phyloP scores from a whole-genome alignment of 2,113 vertebrate genomes.

The Campylorhamphus procurvoides region DNA sequence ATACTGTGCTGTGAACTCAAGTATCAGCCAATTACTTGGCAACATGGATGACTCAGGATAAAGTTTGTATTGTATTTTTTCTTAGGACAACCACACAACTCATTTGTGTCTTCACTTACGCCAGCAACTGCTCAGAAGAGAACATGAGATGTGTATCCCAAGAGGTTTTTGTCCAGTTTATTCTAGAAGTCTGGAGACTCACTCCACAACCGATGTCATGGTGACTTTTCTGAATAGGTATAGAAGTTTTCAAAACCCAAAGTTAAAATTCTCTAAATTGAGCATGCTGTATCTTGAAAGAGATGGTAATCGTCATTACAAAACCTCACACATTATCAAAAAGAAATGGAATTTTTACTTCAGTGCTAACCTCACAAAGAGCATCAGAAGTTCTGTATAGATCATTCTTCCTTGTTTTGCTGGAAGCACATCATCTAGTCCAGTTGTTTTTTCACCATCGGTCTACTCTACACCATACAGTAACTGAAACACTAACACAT shows the following conservation, averaged over 20 bases:
- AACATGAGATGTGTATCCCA: background rate
- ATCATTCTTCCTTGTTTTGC: background rate
- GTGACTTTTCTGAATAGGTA: background rate
- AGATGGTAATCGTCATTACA: background rate
- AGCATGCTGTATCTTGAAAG: background rate
- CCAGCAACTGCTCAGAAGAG: background rate
- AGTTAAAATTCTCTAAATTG: background rate
- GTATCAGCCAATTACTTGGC: background rate
- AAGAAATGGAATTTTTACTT: background rate
- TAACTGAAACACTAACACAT: background rate
- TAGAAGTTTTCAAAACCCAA: background rate
- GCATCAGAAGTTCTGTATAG: background rate
- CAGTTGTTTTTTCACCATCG: background rate
- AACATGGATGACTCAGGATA: background rate
- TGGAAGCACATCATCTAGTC: background rate
- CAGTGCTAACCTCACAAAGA: background rate
- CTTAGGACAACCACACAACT: background rate
- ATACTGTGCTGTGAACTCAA: background rate
- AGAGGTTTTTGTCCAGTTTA: background rate
- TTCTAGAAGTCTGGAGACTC: background rate
- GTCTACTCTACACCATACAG: background rate
- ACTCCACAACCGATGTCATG: background rate
- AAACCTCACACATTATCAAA: background rate
- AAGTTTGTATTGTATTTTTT: background rate
- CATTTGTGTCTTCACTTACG: background rate